Percentiles rank a stretch among this genome's conserved stretches.
phyloP scores from a whole-genome alignment of 2,113 vertebrate genomes.

The Procavia capensis region DNA sequence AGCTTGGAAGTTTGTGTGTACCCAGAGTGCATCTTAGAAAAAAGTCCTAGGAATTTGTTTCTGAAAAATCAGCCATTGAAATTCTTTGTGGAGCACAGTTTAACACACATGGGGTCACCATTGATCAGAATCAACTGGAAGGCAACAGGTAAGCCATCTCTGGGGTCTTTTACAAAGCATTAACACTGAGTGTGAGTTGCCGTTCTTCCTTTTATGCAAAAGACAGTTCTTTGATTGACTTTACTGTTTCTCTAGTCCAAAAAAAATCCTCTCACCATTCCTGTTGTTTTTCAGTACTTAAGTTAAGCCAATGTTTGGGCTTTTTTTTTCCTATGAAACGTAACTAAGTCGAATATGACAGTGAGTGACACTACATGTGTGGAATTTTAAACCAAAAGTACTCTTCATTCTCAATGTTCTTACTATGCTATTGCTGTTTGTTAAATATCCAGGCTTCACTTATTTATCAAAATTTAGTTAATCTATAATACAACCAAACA shows the following conservation, averaged over 20 bases:
- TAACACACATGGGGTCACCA: background rate
- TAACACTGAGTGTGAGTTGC: background rate
- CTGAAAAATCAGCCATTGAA: background rate
- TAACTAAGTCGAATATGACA: background rate
- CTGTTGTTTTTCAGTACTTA: background rate
- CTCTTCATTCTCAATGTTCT: background rate
- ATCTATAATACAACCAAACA: constrained; percentile 34
- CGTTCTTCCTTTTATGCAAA: background rate
- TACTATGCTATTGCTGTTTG: background rate
- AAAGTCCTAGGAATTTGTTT: background rate
- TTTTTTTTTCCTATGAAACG: background rate
- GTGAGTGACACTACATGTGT: background rate
- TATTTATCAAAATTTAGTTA: constrained; percentile 49
- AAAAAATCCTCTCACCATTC: background rate
- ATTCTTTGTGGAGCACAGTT: background rate
- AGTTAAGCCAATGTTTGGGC: background rate
- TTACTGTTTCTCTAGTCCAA: background rate
- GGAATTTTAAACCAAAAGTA: background rate
- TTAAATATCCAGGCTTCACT: constrained; percentile 31
- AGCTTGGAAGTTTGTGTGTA: background rate
- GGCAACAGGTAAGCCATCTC: background rate
- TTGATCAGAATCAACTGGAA: background rate
- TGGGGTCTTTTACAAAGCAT: background rate
- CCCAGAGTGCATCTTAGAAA: background rate
- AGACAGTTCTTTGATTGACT: background rate